Evolutionary conservation across 2,888 invertebrate species (phyloP).

Genomic region (Rapana venosa): DNA sequence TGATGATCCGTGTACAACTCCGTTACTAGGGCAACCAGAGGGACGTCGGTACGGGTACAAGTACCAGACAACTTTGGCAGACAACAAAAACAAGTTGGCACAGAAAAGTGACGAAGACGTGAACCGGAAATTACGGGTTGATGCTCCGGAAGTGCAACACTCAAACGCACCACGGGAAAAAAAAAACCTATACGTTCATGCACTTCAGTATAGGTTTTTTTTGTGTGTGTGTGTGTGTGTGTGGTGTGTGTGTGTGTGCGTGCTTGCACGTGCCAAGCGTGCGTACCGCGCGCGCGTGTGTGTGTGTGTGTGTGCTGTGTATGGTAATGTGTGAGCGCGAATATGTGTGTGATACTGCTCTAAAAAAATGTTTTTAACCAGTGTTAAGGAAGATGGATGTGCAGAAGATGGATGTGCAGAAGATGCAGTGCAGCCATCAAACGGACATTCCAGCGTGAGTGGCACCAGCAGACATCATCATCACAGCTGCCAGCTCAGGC

Average conservation of each 20-base stretch:
- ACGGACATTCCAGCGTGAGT: conserved; percentile 10
- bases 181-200: not conserved
- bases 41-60: not conserved
- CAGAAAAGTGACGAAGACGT: not conserved
- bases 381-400: too few relatives aligned
- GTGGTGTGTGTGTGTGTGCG: not conserved
- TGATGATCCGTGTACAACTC: too few relatives aligned
- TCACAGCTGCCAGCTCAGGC: conserved; percentile 2
- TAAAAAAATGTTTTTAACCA: too few relatives aligned
- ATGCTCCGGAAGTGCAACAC: conserved; percentile 21
- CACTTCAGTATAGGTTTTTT: not conserved
- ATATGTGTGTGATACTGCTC: too few relatives aligned
- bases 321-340: not conserved
- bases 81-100: not conserved
- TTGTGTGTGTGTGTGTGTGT: not conserved
- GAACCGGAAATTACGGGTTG: conserved; percentile 23
- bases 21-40: conserved; percentile 13
- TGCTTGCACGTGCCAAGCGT: not conserved
- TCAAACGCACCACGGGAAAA: not conserved
- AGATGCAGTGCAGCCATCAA: not conserved
- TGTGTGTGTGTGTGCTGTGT: not conserved
- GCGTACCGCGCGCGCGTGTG: not conserved
- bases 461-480: conserved; percentile 2
- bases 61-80: too few relatives aligned
- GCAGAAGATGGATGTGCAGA: too few relatives aligned